Base-by-base conservation (phyloP, 2,888 invertebrate genomes). In the Nineta flava region DNA sequence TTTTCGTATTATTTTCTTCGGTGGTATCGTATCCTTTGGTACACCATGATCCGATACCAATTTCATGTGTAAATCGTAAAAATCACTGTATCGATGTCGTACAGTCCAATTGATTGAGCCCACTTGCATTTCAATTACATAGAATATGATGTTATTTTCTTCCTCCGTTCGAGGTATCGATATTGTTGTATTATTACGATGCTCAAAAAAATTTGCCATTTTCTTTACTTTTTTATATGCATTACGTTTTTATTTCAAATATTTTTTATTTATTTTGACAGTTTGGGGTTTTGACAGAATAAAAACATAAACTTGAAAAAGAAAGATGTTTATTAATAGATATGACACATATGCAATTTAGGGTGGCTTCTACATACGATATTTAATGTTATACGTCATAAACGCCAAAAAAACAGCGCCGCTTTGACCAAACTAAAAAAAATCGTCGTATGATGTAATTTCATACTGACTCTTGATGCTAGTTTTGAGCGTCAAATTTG, bases 1-100 rank as follows among this genome's bases (percentile, higher is more conserved):
- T 62, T 93, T 94, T 1, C 94, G 83, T 58, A 94, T 83, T 3
- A 91, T 75, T 70, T 93, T 94, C 67, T 97, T 96, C 1, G 92
- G 92, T 10, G 96, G 96, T 13, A 96, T 68, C 52, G 91, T 72
- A 59, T 87, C 88, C 62, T 85, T 88, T 7, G 85, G 79, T 3
- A 91, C 78, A 47, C 86, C 85, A 66, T 87, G 84, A 58, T 87
- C 83, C 3, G 73, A 65, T 0, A 87, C 82, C n/a, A 94, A 71
- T 61, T 79, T 80, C 48, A 87, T 85, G 65, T 95, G 88, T 12
- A 95, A 73, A 50, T 88, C 86, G 55, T 79, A 81, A 67, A 95
- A 96, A 59, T 94, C 91, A 62, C 79, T 88, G 70, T 92, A 96
- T 56, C 95, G 78, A 66, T 86, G 85, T 58, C 77, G 77, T 9